These are phyloP conservation scores for Pollenia griseotomentosa DNA, from an alignment of 2,888 invertebrate genomes.

Conservation along the genomic window DNA sequence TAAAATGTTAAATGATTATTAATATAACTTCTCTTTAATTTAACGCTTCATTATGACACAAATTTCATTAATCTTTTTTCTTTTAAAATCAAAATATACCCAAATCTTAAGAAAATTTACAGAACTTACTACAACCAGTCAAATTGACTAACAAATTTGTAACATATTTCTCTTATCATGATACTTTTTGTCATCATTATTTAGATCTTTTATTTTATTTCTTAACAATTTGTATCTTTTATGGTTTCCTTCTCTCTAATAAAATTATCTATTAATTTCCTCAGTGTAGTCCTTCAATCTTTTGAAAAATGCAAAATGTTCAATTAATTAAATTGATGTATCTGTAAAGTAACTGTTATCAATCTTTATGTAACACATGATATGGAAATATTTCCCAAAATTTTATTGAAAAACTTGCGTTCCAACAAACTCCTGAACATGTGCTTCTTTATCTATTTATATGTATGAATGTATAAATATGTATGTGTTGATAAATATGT, in stretches of 20 bases:
- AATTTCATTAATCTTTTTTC: too few relatives aligned
- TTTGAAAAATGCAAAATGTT: neutral
- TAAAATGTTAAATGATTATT: too few relatives aligned
- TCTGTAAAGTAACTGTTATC: constrained; percentile 13
- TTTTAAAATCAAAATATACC: too few relatives aligned
- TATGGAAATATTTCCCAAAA: constrained; percentile 10
- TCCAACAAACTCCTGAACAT: neutral
- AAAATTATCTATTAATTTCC: constrained; percentile 9
- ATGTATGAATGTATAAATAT: neutral
- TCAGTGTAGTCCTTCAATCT: neutral
- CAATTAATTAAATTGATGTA: constrained; percentile 44
- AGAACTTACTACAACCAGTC: too few relatives aligned
- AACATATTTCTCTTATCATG: too few relatives aligned
- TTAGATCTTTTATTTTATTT: too few relatives aligned
- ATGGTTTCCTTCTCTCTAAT: neutral
- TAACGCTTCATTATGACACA: too few relatives aligned
- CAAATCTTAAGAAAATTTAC: too few relatives aligned
- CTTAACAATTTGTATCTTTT: too few relatives aligned
- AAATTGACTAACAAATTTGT: too few relatives aligned
- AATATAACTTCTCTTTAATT: too few relatives aligned
- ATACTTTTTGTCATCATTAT: too few relatives aligned
- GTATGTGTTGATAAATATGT: neutral
- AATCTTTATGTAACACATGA: constrained; percentile 3
- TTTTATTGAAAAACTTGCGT: neutral
- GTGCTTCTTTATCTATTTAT: neutral